phyloP scores from a whole-genome alignment of 1,140 invertebrate genomes.

The Bombus impatiens region DNA sequence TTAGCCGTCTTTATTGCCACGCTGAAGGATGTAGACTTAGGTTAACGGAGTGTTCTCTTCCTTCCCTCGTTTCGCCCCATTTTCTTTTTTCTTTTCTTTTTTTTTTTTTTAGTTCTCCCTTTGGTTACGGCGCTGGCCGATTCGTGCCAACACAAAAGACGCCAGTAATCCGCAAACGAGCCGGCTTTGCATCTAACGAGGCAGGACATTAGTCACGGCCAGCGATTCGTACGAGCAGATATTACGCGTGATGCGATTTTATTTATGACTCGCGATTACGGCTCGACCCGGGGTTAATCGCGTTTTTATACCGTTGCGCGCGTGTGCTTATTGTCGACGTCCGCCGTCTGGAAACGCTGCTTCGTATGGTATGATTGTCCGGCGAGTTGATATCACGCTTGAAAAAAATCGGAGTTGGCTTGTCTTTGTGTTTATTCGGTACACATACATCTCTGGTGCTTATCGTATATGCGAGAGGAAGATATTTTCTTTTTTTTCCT shows the following conservation, averaged over 20 bases:
- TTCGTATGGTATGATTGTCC: background rate
- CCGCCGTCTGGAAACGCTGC: background rate
- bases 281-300: constrained; percentile 1
- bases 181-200: constrained; percentile 64
- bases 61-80: constrained; percentile 5
- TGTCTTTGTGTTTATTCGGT: no score
- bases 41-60: constrained; percentile 60
- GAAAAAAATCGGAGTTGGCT: no score
- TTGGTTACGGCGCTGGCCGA: constrained; percentile 16
- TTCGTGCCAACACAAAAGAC: constrained; percentile 54
- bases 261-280: constrained; percentile 56
- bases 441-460: no score
- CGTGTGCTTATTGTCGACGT: background rate
- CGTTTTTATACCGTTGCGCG: constrained; percentile 22
- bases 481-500: no score
- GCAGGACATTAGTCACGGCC: constrained; percentile 60
- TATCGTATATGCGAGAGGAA: no score
- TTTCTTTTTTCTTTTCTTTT: background rate
- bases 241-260: constrained; percentile 64
- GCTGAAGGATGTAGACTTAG: constrained; percentile 59
- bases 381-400: no score
- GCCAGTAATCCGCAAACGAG: constrained; percentile 63
- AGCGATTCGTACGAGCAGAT: constrained; percentile 60
- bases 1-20: constrained; percentile 57
- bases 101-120: background rate